Evolutionary conservation across 1,140 invertebrate genomes (phyloP).

Genomic region (Drosophila takahashii): DNA sequence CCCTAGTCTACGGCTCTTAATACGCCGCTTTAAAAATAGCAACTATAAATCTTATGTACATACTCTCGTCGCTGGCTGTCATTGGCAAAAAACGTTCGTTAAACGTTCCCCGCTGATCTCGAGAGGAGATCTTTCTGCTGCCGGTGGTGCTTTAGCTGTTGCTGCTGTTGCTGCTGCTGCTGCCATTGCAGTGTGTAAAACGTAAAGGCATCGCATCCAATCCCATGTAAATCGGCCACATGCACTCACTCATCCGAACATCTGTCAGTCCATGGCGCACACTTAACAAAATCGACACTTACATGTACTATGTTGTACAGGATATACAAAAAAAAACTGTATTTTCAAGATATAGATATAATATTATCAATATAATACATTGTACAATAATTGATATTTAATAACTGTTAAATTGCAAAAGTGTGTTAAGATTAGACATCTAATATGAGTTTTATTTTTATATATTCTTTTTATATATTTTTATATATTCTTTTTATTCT

Average conservation of each 20-base stretch:
- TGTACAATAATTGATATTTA: no score
- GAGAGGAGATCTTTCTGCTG: slow-evolving; percentile 22
- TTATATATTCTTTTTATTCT: no score
- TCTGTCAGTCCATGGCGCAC: slow-evolving; percentile 33
- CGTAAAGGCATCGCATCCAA: slow-evolving; percentile 23
- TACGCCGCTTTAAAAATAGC: slow-evolving; percentile 79
- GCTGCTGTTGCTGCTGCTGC: not conserved
- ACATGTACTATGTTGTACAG: not conserved
- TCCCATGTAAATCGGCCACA: slow-evolving; percentile 61
- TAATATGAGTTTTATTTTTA: no score
- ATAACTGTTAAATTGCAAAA: no score
- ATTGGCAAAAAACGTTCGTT: slow-evolving; percentile 55
- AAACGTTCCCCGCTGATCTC: slow-evolving; percentile 34
- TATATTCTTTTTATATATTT: no score
- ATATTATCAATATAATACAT: no score
- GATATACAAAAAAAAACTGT: not conserved
- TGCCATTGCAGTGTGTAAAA: slow-evolving; percentile 22
- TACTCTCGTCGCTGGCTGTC: slow-evolving; percentile 47
- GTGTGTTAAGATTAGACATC: no score
- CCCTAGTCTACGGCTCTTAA: slow-evolving; percentile 71
- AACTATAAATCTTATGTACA: slow-evolving; percentile 72
- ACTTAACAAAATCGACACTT: slow-evolving; percentile 11
- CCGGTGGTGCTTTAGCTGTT: not conserved
- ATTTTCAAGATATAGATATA: no score
- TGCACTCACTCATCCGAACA: slow-evolving; percentile 61